Percentiles rank a stretch among this genome's conserved stretches.
These are phyloP conservation scores for Passer montanus DNA, from an alignment of 2,113 vertebrate genomes.

Conservation along the genomic window DNA sequence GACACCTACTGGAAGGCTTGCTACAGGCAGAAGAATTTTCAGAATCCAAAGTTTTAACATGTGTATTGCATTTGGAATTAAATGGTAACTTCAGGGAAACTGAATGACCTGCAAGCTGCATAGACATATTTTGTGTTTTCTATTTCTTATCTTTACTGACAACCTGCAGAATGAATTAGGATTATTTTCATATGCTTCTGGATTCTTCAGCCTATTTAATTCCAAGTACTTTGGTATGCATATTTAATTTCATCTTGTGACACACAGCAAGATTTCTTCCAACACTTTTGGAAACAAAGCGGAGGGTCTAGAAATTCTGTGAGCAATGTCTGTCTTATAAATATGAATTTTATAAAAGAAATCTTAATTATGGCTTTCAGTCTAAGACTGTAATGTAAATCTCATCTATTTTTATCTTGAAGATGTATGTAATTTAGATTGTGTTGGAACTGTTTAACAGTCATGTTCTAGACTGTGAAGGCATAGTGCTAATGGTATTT, in stretches of 20 bases:
- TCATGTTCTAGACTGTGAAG: accelerated
- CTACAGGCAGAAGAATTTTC: background rate
- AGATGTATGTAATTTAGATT: background rate
- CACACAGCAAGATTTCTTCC: background rate
- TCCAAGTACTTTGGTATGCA: background rate
- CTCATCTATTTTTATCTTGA: background rate
- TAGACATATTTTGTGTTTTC: background rate
- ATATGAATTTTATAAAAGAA: background rate
- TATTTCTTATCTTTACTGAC: background rate
- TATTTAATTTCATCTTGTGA: background rate
- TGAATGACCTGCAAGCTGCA: background rate
- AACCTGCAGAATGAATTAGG: background rate
- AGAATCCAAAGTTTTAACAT: background rate
- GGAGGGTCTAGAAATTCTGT: background rate
- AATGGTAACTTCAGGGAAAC: background rate
- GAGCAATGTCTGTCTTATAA: background rate
- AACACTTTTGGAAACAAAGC: background rate
- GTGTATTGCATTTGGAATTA: background rate
- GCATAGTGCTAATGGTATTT: background rate
- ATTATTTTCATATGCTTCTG: background rate
- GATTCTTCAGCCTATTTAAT: background rate
- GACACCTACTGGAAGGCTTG: background rate
- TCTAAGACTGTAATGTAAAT: background rate
- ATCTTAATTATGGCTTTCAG: background rate
- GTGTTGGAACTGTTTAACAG: background rate